These are phyloP conservation scores for Silurus asotus DNA, from an alignment of 2,113 vertebrate species.

Conservation along the genomic window DNA sequence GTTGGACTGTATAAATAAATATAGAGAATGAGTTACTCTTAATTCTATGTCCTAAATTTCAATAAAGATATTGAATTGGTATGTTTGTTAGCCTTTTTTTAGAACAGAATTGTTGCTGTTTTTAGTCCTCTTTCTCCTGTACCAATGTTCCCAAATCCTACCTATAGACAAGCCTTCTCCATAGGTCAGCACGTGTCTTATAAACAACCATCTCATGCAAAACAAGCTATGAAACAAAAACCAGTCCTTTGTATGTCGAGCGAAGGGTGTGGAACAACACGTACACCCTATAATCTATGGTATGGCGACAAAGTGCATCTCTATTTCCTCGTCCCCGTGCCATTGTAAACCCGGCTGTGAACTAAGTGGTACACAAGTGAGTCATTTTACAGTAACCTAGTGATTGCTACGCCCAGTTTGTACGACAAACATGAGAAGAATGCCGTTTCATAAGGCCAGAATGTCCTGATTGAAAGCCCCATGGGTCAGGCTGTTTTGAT, in stretches of 20 bases:
- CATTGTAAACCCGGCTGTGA: background rate
- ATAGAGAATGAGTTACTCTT: no score
- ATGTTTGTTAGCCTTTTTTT: background rate
- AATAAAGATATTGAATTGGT: background rate
- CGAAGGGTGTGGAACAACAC: conserved; percentile 14
- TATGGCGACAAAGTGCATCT: background rate
- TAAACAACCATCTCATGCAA: conserved; percentile 13
- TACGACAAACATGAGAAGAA: conserved; percentile 29
- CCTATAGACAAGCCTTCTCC: background rate
- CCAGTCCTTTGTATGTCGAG: background rate
- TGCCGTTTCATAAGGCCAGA: conserved; percentile 17
- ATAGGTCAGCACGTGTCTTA: background rate
- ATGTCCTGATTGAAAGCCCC: conserved; percentile 35
- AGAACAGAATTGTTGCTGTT: background rate
- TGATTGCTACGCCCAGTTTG: conserved; percentile 22
- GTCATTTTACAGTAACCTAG: conserved; percentile 42
- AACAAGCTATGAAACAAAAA: conserved; percentile 14
- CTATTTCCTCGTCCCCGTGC: background rate
- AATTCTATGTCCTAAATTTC: background rate
- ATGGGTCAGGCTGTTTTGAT: conserved; percentile 41
- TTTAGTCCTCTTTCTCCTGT: background rate
- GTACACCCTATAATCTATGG: conserved; percentile 2
- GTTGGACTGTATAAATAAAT: background rate
- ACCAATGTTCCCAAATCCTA: background rate
- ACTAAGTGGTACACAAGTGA: conserved; percentile 28